These are phyloP conservation scores for Proterorhinus semilunaris DNA, from an alignment of 2,113 vertebrate species.

Conservation along the genomic window DNA sequence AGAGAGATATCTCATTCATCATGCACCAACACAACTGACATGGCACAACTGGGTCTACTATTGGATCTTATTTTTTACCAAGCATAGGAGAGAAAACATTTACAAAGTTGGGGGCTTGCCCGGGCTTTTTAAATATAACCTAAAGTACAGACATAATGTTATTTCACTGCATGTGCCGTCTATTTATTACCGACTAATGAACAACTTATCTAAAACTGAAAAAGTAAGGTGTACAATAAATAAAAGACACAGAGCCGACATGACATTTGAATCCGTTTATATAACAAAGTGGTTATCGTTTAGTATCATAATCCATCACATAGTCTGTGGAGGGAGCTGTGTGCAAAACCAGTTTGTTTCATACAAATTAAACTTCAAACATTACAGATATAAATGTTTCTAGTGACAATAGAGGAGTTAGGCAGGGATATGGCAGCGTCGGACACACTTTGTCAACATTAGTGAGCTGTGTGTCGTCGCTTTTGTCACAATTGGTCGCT, in stretches of 20 bases:
- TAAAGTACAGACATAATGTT: no score
- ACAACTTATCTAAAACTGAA: background rate
- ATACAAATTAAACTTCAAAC: constrained; percentile 74
- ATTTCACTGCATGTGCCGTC: no score
- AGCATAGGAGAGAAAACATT: no score
- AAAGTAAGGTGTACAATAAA: background rate
- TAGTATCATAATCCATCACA: constrained; percentile 71
- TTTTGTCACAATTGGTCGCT: constrained; percentile 38
- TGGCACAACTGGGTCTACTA: no score
- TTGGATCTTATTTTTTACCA: no score
- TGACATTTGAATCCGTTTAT: constrained; percentile 64
- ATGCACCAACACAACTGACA: no score
- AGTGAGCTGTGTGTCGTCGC: constrained; percentile 48
- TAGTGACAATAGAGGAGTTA: constrained; percentile 68
- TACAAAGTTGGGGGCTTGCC: background rate
- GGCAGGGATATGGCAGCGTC: constrained; percentile 67
- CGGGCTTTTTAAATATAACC: background rate
- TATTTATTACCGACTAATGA: no score
- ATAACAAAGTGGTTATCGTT: constrained; percentile 79
- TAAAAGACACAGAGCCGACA: constrained; percentile 17
- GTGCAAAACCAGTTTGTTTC: constrained; percentile 62
- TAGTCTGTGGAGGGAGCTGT: constrained; percentile 67
- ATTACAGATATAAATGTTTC: constrained; percentile 79
- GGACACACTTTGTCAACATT: constrained; percentile 52
- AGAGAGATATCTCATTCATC: constrained; percentile 8